phyloP scores from a whole-genome alignment of 2,888 invertebrate species.

The Esperia sulphurella region DNA sequence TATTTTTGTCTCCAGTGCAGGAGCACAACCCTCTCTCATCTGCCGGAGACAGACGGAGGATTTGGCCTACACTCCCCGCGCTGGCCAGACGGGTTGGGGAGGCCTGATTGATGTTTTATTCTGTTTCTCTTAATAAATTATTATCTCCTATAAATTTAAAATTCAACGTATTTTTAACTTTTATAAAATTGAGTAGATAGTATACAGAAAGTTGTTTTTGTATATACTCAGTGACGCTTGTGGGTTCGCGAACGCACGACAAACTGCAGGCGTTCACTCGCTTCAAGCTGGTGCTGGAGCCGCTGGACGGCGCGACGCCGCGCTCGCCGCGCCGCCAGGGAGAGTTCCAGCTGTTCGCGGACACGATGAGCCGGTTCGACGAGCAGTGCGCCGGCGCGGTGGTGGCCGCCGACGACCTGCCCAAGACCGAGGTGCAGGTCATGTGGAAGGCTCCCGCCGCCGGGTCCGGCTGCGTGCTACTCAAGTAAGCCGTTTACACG shows the following conservation, averaged over 20 bases:
- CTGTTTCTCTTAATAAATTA: too few species aligned
- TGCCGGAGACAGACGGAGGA: too few species aligned
- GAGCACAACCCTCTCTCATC: too few species aligned
- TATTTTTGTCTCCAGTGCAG: too few species aligned
- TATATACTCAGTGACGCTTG: slow-evolving; percentile 84
- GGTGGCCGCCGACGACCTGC: slow-evolving; percentile 86
- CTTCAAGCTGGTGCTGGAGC: slow-evolving; percentile 88
- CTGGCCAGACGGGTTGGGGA: too few species aligned
- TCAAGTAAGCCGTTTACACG: slow-evolving; percentile 80
- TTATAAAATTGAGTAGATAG: too few species aligned
- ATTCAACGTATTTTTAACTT: too few species aligned
- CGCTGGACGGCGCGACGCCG: slow-evolving; percentile 65
- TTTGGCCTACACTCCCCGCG: too few species aligned
- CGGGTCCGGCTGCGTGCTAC: slow-evolving; percentile 91
- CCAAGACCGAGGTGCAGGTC: slow-evolving; percentile 91
- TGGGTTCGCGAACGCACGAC: slow-evolving; percentile 82
- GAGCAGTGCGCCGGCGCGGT: slow-evolving; percentile 92
- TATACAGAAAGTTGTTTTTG: slow-evolving; percentile 1
- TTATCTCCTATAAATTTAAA: too few species aligned
- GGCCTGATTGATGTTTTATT: too few species aligned
- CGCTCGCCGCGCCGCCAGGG: slow-evolving; percentile 53
- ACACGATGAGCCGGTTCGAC: slow-evolving; percentile 83
- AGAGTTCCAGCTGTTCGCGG: slow-evolving; percentile 75
- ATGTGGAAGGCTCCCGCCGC: slow-evolving; percentile 94
- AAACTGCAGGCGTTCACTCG: slow-evolving; percentile 87